Evolutionary conservation across 2,888 invertebrate genomes (phyloP).

Genomic region (Meandrusa payeni): DNA sequence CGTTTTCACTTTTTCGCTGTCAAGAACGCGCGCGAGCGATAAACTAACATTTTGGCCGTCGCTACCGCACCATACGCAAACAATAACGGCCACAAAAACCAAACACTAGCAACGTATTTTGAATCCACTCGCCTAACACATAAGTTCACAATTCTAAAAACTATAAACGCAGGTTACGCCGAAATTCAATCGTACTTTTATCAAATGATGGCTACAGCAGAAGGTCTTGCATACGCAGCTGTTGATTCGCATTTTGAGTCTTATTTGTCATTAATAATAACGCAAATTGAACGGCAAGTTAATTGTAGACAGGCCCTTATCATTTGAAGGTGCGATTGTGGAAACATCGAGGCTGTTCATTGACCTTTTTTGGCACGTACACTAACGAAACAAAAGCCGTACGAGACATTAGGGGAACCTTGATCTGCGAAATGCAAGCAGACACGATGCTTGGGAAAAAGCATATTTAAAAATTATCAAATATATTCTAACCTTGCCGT

Average conservation of each 20-base stretch:
- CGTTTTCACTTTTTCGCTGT: slow-evolving; percentile 81
- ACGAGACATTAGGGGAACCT: slow-evolving; percentile 66
- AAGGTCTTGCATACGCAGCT: slow-evolving; percentile 51
- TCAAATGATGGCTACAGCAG: slow-evolving; percentile 36
- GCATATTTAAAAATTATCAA: slow-evolving; percentile 2
- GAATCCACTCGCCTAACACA: slow-evolving; percentile 36
- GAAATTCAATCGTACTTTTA: slow-evolving; percentile 43
- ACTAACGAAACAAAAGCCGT: slow-evolving; percentile 75
- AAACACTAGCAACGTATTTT: slow-evolving; percentile 37
- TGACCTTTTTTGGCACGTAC: slow-evolving; percentile 78
- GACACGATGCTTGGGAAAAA: slow-evolving; percentile 25
- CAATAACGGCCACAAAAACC: slow-evolving; percentile 42
- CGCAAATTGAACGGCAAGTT: slow-evolving; percentile 38
- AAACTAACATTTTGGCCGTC: slow-evolving; percentile 78
- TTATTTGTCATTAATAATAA: slow-evolving; percentile 46
- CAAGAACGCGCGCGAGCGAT: slow-evolving; percentile 77
- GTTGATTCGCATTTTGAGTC: slow-evolving; percentile 47
- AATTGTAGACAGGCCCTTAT: slow-evolving; percentile 41
- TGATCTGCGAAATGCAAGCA: slow-evolving; percentile 51
- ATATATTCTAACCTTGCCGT: not conserved
- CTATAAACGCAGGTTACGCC: slow-evolving; percentile 43
- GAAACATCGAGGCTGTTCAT: slow-evolving; percentile 80
- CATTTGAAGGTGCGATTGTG: slow-evolving; percentile 54
- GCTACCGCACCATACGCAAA: slow-evolving; percentile 43
- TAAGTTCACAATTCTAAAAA: slow-evolving; percentile 53